Evolutionary conservation across 2,797 vertebrate species (phyloP).

Genomic region (Psittacula echo): DNA sequence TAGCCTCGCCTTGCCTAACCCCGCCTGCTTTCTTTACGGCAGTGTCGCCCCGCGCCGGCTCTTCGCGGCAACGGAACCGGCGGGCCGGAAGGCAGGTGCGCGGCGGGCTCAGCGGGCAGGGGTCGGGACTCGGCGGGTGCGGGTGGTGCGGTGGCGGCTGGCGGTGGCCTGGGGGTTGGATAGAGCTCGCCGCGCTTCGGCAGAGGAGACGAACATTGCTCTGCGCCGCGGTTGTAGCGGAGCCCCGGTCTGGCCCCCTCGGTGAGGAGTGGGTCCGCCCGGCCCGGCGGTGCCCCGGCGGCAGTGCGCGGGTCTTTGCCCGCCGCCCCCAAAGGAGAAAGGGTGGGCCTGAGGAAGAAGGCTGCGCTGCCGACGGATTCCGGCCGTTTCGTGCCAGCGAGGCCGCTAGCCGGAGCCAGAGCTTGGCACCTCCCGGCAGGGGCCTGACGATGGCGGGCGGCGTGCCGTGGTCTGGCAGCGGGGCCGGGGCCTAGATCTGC

Average conservation of each 20-base stretch:
- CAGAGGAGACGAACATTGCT: background rate
- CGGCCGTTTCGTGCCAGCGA: no score
- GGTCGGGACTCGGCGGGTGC: background rate
- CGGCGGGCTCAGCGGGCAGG: background rate
- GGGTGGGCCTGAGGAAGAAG: background rate
- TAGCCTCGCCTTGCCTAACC: background rate
- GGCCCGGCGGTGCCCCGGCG: background rate
- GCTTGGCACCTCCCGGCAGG: background rate
- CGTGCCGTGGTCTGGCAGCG: background rate
- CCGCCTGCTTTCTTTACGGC: slow-evolving; percentile 1
- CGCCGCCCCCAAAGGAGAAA: no score
- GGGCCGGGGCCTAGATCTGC: background rate
- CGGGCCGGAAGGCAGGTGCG: slow-evolving; percentile 45
- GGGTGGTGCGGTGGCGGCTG: background rate
- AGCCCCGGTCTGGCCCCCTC: background rate
- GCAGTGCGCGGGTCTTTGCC: background rate
- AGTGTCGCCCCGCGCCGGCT: background rate
- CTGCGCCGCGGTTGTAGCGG: background rate
- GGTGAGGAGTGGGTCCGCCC: background rate
- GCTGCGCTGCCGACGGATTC: background rate
- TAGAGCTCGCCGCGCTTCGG: background rate
- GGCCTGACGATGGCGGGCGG: background rate
- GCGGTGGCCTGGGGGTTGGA: background rate
- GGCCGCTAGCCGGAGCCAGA: background rate
- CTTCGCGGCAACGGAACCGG: slow-evolving; percentile 19